These are phyloP conservation scores for Grus americana DNA, from an alignment of 2,113 vertebrate genomes.

Conservation along the genomic window DNA sequence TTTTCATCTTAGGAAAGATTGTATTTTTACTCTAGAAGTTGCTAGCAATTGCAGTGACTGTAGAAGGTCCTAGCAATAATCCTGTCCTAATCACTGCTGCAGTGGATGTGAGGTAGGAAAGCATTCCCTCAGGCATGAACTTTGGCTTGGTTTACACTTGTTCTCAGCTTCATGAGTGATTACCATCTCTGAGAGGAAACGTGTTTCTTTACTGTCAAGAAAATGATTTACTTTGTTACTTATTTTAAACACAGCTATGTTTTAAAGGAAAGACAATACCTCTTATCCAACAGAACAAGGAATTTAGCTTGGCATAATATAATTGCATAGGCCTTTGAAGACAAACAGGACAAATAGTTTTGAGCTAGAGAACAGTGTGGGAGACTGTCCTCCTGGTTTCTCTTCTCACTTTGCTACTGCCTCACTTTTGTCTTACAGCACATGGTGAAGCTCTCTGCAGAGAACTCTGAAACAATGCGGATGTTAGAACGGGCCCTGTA, in stretches of 20 bases:
- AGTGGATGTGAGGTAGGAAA: background rate
- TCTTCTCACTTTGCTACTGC: background rate
- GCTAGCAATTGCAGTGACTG: background rate
- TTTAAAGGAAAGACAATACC: constrained; percentile 41
- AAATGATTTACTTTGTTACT: constrained; percentile 59
- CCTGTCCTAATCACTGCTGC: background rate
- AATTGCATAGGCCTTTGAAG: constrained; percentile 6
- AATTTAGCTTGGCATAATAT: background rate
- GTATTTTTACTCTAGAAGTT: background rate
- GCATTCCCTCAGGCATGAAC: constrained; percentile 9
- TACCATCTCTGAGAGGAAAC: constrained; percentile 27
- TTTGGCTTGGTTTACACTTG: constrained; percentile 45
- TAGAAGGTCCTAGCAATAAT: background rate
- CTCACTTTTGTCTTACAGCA: background rate
- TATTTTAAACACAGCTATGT: constrained; percentile 35
- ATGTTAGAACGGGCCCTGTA: background rate
- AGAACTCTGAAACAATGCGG: background rate
- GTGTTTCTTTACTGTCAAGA: constrained; percentile 13
- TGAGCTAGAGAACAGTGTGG: background rate
- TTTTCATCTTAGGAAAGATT: background rate
- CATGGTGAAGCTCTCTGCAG: background rate
- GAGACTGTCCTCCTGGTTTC: background rate
- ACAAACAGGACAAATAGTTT: background rate
- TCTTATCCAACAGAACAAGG: constrained; percentile 3
- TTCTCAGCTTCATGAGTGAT: constrained; percentile 55